Conservation (phyloP, 2,888 invertebrate genomes). For the Oxystoma pomonae region DNA sequence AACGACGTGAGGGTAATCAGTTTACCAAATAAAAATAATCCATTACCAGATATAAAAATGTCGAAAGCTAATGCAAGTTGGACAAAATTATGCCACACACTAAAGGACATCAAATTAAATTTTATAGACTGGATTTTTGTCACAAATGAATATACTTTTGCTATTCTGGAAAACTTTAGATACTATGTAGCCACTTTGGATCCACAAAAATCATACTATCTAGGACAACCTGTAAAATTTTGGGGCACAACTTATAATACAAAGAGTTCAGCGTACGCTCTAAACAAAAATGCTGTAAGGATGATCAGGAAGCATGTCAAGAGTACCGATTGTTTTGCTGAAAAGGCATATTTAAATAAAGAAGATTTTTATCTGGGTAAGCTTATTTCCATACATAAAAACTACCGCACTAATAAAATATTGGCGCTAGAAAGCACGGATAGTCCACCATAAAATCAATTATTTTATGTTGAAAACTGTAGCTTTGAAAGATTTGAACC, state of each 20-base stretch:
- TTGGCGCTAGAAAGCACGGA: too few relatives aligned
- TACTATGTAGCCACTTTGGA: conserved; percentile 50
- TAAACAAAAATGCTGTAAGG: conserved; percentile 50
- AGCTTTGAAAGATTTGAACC: too few relatives aligned
- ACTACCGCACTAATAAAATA: background rate
- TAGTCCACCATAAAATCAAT: too few relatives aligned
- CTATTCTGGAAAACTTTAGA: conserved; percentile 54
- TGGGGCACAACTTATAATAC: conserved; percentile 55
- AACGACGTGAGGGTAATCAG: conserved; percentile 35
- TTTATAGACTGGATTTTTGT: conserved; percentile 52
- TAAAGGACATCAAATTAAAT: conserved; percentile 29
- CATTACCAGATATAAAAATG: conserved; percentile 32
- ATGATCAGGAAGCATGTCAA: conserved; percentile 40
- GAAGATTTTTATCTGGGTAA: conserved; percentile 57
- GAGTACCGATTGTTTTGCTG: conserved; percentile 42
- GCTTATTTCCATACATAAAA: conserved; percentile 5
- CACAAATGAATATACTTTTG: conserved; percentile 54
- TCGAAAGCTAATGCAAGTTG: conserved; percentile 39
- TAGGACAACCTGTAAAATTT: conserved; percentile 53
- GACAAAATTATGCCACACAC: conserved; percentile 37
- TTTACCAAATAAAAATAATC: conserved; percentile 29
- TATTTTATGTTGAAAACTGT: too few relatives aligned
- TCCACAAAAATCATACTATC: conserved; percentile 48
- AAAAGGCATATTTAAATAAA: conserved; percentile 52
- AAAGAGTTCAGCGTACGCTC: conserved; percentile 54